phyloP scores from a whole-genome alignment of 2,888 invertebrate species.

The Cancer borealis region DNA sequence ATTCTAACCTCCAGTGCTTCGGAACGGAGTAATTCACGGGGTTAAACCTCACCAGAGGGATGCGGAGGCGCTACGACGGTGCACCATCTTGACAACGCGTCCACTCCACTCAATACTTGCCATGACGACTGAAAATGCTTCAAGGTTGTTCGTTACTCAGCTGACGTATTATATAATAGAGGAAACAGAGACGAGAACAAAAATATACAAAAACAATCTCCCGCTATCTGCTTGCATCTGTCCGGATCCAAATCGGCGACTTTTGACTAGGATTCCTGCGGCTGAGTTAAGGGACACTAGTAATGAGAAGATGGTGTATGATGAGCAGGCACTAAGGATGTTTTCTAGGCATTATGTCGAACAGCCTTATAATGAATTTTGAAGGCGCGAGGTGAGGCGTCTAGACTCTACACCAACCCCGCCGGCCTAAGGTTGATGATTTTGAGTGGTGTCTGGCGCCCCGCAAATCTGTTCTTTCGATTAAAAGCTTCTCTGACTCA shows the following conservation, averaged over 20 bases:
- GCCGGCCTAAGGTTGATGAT: neutral
- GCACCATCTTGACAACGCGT: too few species aligned
- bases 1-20: too few species aligned
- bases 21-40: too few species aligned
- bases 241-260: neutral
- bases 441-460: neutral
- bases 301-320: conserved; percentile 11
- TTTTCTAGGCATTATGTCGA: neutral
- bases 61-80: too few species aligned
- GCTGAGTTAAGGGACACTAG: neutral
- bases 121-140: too few species aligned
- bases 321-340: neutral
- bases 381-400: neutral
- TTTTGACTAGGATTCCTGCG: neutral
- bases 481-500: neutral
- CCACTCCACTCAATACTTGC: too few species aligned
- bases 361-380: neutral
- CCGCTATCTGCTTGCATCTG: neutral
- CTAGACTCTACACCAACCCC: neutral
- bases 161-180: too few species aligned
- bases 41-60: too few species aligned
- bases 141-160: too few species aligned
- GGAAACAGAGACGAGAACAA: neutral
- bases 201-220: too few species aligned
- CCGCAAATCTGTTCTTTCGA: neutral